A percentile compares a stretch with the other conserved stretches of the same genome.
Evolutionary conservation across 2,113 vertebrate genomes (phyloP).

Genomic region (Heloderma charlesbogerti): DNA sequence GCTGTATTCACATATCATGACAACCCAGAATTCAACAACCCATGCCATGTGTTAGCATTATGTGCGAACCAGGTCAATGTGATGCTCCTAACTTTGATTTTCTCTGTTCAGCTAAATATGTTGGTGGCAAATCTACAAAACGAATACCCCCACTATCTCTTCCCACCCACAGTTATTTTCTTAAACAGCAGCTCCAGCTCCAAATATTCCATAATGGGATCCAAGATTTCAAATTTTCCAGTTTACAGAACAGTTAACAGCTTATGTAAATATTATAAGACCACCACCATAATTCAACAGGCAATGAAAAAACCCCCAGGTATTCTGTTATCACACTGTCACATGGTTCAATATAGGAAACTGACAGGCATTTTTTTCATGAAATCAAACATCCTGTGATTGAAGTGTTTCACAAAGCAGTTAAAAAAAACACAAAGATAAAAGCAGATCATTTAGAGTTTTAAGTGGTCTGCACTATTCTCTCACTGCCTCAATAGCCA

Average conservation of each 20-base stretch:
- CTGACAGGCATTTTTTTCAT: conserved; percentile 54
- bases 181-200: not conserved
- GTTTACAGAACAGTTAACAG: conserved; percentile 35
- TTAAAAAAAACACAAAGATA: conserved; percentile 57
- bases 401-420: conserved; percentile 69
- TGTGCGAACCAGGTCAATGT: too few species aligned
- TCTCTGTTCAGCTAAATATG: not conserved
- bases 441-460: conserved; percentile 76
- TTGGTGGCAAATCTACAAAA: not conserved
- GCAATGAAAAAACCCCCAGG: conserved; percentile 57
- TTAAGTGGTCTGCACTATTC: conserved; percentile 71
- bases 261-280: conserved; percentile 45
- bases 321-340: conserved; percentile 54
- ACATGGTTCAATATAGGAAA: conserved; percentile 54
- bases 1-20: too few species aligned
- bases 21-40: too few species aligned
- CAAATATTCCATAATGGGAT: conserved; percentile 7
- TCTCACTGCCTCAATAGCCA: conserved; percentile 77
- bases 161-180: not conserved
- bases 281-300: conserved; percentile 56
- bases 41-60: too few species aligned
- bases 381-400: conserved; percentile 71
- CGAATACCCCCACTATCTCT: not conserved
- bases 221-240: conserved; percentile 42
- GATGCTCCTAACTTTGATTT: not conserved